A percentile compares a stretch with the other conserved stretches of the same genome.
Conservation (phyloP, 1,140 invertebrate species). For the Trinorchestia longiramus region DNA sequence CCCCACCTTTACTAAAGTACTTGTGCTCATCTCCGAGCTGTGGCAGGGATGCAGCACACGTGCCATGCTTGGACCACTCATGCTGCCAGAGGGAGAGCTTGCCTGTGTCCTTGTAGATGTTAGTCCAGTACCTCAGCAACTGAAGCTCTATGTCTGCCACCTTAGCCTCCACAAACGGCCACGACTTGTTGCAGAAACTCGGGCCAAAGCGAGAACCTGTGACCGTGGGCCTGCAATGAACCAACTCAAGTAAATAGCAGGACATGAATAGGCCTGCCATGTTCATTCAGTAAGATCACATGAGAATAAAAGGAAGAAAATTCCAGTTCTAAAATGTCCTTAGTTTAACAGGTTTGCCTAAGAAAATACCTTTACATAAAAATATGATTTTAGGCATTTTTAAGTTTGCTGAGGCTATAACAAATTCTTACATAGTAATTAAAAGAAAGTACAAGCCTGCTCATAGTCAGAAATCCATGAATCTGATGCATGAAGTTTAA, state of each 20-base stretch:
- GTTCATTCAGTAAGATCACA: too few relatives aligned
- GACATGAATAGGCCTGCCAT: too few relatives aligned
- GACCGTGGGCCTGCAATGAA: conserved; percentile 77
- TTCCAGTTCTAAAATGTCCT: too few relatives aligned
- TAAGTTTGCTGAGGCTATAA: too few relatives aligned
- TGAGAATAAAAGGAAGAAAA: too few relatives aligned
- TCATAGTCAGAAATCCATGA: too few relatives aligned
- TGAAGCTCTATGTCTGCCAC: conserved; percentile 76
- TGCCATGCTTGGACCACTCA: conserved; percentile 88
- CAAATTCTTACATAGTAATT: too few relatives aligned
- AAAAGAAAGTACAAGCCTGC: too few relatives aligned
- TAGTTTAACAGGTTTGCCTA: too few relatives aligned
- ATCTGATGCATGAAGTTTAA: too few relatives aligned
- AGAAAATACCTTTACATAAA: too few relatives aligned
- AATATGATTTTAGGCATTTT: too few relatives aligned
- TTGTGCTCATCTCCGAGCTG: conserved; percentile 77
- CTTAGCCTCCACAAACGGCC: conserved; percentile 75
- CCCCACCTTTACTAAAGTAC: conserved; percentile 75
- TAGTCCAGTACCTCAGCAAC: conserved; percentile 80
- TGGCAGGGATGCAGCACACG: conserved; percentile 79
- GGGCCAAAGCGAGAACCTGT: conserved; percentile 77
- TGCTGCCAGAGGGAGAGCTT: conserved; percentile 80
- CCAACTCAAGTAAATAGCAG: not conserved
- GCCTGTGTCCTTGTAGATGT: conserved; percentile 77
- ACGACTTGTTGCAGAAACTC: conserved; percentile 77